Evolutionary conservation across 2,888 invertebrate genomes (phyloP), one percentile per base, ranked within the genome.

Genomic region (Noctua pronuba): DNA sequence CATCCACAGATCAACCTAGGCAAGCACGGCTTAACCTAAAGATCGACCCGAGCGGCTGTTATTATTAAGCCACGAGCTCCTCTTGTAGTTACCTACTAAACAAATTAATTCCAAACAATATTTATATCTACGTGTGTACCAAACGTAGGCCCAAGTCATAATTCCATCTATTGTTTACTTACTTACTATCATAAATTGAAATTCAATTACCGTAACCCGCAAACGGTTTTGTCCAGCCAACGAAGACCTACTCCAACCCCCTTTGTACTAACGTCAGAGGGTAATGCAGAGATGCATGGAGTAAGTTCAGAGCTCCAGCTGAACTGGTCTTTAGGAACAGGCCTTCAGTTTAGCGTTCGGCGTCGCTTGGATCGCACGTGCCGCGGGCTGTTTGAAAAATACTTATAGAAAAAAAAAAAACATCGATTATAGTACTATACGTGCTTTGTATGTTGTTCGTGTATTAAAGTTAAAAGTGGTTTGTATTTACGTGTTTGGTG

Each of bases 161-260:
- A 72, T 82, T 72, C 64, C 69, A 44, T 49, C 58, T 41, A 79
- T 76, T 85, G 71, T 87, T 87, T 83, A 87, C 84, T 87, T 83
- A 87, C 84, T 73, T 77, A 82, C 68, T 84, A 88, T 84, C 73
- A 44, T 83, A 79, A 86, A 87, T 89, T 86, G 84, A 84, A 88
- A 88, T 86, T 88, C 72, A 84, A 88, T 88, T 89, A 84, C 77
- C 81, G 77, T 86, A 83, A 76, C 80, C 82, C 71, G 77, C 78
- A 89, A 89, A 88, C 75, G 70, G 65, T 71, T 72, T 31, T 65
- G 44, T 64, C 89, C 79, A 89, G 13, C 68, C 69, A 35, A 70
- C 10, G 1, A 38, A 80, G 88, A 89, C 13, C 89, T 81, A 4
- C 80, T 73, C 66, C 75, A 16, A 65, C 76, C 71, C 83, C 73